Percentiles rank a stretch among this genome's conserved stretches.
phyloP scores from a whole-genome alignment of 2,113 vertebrate species.

The Malurus alboscapulatus region DNA sequence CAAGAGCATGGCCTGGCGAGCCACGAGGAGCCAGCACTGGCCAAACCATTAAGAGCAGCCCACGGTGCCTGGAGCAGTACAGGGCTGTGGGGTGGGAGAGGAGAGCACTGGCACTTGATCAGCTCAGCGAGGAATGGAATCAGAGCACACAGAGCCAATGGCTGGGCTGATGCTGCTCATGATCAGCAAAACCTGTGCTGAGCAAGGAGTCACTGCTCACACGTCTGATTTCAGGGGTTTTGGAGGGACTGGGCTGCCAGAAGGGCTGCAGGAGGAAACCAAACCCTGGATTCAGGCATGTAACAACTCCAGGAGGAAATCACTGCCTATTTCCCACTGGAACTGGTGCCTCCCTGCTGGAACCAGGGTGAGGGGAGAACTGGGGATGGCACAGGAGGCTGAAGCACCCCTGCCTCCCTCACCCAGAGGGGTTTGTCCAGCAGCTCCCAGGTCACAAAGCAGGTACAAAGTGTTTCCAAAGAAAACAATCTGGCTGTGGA shows the following conservation, averaged over 20 bases:
- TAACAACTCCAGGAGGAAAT: background rate
- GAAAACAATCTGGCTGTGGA: background rate
- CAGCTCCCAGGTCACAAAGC: background rate
- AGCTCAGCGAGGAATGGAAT: background rate
- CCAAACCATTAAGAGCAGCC: background rate
- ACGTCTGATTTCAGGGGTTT: background rate
- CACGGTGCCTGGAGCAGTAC: background rate
- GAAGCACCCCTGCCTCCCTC: background rate
- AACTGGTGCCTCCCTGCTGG: background rate
- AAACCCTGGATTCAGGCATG: background rate
- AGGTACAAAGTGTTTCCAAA: background rate
- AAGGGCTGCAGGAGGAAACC: background rate
- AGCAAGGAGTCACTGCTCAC: background rate
- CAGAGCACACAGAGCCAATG: background rate
- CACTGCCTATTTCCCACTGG: background rate
- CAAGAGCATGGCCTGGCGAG: background rate
- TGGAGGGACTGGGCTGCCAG: background rate
- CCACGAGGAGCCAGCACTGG: background rate
- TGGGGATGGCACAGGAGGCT: background rate
- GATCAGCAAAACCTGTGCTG: background rate
- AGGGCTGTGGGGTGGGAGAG: accelerated
- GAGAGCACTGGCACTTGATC: background rate
- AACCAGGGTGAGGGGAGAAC: background rate
- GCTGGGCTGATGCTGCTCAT: background rate
- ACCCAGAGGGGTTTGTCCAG: background rate